Percentiles rank a stretch among this genome's conserved stretches.
These are phyloP conservation scores for Coregonus suidteri DNA, from an alignment of 2,797 vertebrate species.

Conservation along the genomic window DNA sequence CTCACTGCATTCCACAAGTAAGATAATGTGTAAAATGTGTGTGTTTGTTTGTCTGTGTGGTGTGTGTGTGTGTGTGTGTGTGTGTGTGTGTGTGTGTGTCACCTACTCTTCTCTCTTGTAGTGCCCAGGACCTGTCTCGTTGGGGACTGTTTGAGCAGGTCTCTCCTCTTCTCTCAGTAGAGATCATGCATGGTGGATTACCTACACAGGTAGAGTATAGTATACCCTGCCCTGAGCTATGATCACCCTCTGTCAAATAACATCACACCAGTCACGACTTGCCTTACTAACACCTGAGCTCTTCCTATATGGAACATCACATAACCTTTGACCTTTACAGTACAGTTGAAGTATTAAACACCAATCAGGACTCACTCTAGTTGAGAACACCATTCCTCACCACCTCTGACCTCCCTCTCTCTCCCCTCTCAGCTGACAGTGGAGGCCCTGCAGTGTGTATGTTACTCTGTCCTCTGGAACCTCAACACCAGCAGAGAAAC, in stretches of 20 bases:
- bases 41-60: not conserved
- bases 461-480: slow-evolving; percentile 85
- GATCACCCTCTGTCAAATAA: not conserved
- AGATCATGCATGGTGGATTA: slow-evolving; percentile 62
- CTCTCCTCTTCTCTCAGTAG: slow-evolving; percentile 74
- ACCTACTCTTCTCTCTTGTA: slow-evolving; percentile 45
- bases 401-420: not conserved
- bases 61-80: not conserved
- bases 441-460: slow-evolving; percentile 82
- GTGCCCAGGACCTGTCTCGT: slow-evolving; percentile 83
- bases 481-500: slow-evolving; percentile 74
- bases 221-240: too few species aligned
- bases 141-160: slow-evolving; percentile 81
- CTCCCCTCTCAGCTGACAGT: slow-evolving; percentile 71
- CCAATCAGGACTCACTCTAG: not conserved
- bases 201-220: slow-evolving; percentile 74
- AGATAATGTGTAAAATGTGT: slow-evolving; percentile 42
- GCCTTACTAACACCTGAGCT: not conserved
- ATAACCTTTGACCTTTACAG: not conserved
- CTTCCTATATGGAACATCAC: not conserved
- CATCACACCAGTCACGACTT: not conserved
- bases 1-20: slow-evolving; percentile 87
- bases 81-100: not conserved
- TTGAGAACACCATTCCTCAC: not conserved
- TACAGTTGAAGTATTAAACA: not conserved